Evolutionary conservation across 2,797 vertebrate species (phyloP).

Genomic region (Enteromius radiatus): DNA sequence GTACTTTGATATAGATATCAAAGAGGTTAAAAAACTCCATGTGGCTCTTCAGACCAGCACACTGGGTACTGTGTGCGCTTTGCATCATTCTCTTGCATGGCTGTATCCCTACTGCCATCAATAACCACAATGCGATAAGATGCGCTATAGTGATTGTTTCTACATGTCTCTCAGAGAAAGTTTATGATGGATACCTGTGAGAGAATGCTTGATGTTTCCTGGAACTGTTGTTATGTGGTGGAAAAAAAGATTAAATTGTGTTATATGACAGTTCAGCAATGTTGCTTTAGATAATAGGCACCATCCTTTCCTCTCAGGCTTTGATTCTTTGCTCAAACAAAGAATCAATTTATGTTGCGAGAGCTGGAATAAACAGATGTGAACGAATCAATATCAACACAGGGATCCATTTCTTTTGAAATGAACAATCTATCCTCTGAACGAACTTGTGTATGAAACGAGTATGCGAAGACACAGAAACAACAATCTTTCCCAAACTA

Average conservation of each 20-base stretch:
- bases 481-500: not conserved
- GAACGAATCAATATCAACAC: constrained; percentile 26
- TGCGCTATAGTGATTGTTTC: not conserved
- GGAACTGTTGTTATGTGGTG: not conserved
- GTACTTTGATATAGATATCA: constrained; percentile 19
- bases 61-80: not conserved
- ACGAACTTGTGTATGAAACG: not conserved
- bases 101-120: not conserved
- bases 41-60: not conserved
- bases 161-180: constrained; percentile 5
- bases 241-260: constrained; percentile 19
- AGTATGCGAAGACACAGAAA: not conserved
- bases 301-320: not conserved
- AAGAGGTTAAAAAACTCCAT: constrained; percentile 2
- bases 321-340: constrained; percentile 10
- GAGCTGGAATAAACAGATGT: constrained; percentile 24
- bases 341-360: constrained; percentile 21
- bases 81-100: constrained; percentile 3
- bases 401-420: not conserved
- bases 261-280: not conserved
- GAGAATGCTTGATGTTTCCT: not conserved
- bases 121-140: constrained; percentile 3
- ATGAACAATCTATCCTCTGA: not conserved
- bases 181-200: not conserved
- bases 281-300: constrained; percentile 2